Percentiles rank a stretch among this genome's conserved stretches.
Conservation (phyloP, 1,140 invertebrate genomes). For the Rhizoglyphus robini region DNA sequence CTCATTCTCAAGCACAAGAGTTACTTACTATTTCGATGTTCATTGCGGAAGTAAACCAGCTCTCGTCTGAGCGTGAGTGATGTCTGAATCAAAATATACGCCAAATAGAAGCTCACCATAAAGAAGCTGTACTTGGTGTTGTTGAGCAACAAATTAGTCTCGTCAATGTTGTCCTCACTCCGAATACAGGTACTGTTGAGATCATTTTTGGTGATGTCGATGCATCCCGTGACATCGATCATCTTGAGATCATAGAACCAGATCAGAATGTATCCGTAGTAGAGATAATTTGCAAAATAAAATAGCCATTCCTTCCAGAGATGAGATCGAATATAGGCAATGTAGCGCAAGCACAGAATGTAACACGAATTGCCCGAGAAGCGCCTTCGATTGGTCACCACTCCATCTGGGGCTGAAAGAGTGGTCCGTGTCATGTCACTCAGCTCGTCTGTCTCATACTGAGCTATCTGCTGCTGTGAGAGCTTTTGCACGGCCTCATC, state of each 20-base stretch:
- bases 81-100: background rate
- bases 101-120: background rate
- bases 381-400: background rate
- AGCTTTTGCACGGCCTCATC: background rate
- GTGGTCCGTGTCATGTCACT: background rate
- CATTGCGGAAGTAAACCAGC: background rate
- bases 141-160: background rate
- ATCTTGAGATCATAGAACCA: background rate
- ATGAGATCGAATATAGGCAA: background rate
- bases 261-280: background rate
- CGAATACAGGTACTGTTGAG: background rate
- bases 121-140: slow-evolving; percentile 9
- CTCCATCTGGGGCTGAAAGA: background rate
- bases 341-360: background rate
- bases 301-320: background rate
- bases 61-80: background rate
- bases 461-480: background rate
- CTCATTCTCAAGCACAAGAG: too few species aligned
- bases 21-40: slow-evolving; percentile 17
- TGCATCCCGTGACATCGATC: background rate
- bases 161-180: background rate
- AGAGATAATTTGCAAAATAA: background rate
- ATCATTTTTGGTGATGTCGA: background rate
- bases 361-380: background rate
- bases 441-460: background rate